These are phyloP conservation scores for Seira ritae DNA, from an alignment of 2,888 invertebrate genomes.

Conservation along the genomic window DNA sequence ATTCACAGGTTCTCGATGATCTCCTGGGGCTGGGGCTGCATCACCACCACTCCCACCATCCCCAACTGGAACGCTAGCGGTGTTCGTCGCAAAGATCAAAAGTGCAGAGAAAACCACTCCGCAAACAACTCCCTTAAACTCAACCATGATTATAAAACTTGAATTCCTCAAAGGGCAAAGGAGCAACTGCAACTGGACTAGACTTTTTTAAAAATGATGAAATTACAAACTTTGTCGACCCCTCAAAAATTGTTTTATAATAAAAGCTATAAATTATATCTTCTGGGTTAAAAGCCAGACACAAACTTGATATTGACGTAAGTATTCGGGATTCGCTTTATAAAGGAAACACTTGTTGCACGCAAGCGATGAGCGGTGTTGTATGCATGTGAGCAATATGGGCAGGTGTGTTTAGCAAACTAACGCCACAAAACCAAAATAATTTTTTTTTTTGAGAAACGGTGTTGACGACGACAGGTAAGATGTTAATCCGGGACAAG, in stretches of 20 bases:
- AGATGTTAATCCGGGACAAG: conserved; percentile 60
- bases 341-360: not conserved
- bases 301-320: not conserved
- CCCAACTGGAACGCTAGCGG: conserved; percentile 1
- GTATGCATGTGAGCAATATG: not conserved
- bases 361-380: not conserved
- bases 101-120: not conserved
- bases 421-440: not conserved
- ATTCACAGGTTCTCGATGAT: conserved; percentile 25
- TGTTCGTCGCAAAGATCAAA: conserved; percentile 4
- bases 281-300: conserved; percentile 53
- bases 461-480: conserved; percentile 3
- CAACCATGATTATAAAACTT: not conserved
- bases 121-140: not conserved
- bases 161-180: not conserved
- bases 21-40: not conserved
- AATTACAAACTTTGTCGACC: not conserved
- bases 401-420: conserved; percentile 20
- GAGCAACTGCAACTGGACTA: not conserved
- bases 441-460: not conserved
- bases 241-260: not conserved
- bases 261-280: not conserved
- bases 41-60: conserved; percentile 17
- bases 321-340: not conserved
- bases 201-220: too few species aligned